These are phyloP conservation scores for Linurgus olivaceus DNA, from an alignment of 2,797 vertebrate species.

Conservation along the genomic window DNA sequence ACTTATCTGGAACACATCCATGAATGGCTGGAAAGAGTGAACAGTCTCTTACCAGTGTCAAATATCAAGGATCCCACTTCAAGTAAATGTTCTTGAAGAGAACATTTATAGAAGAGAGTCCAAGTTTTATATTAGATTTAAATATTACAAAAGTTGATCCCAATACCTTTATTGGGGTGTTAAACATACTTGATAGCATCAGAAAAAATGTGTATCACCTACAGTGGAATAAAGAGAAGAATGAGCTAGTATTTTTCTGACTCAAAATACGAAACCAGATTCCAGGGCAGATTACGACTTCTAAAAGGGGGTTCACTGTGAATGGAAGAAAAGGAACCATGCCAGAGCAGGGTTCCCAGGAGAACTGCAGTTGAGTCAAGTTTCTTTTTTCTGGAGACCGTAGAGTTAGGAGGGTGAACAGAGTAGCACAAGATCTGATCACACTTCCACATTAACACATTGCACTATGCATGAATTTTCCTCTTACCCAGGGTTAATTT, in stretches of 20 bases:
- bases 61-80: not conserved
- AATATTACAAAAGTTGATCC: not conserved
- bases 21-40: slow-evolving; percentile 23
- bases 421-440: not conserved
- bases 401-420: slow-evolving; percentile 1
- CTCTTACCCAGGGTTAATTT: not conserved
- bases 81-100: not conserved
- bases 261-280: slow-evolving; percentile 3
- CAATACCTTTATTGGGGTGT: not conserved
- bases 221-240: not conserved
- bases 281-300: slow-evolving; percentile 19
- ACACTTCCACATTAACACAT: not conserved
- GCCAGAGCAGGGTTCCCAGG: not conserved
- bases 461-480: not conserved
- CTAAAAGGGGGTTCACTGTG: slow-evolving; percentile 8
- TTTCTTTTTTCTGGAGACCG: slow-evolving; percentile 33
- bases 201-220: not conserved
- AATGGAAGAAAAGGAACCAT: slow-evolving; percentile 5
- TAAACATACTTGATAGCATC: not conserved
- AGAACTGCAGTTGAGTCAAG: slow-evolving; percentile 5
- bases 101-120: not conserved
- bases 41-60: not conserved
- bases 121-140: not conserved
- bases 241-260: slow-evolving; percentile 9
- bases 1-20: slow-evolving; percentile 39